Evolutionary conservation across 2,113 vertebrate genomes (phyloP), one percentile per base, ranked within the genome.

Genomic region (Phylloscopus whistleri): DNA sequence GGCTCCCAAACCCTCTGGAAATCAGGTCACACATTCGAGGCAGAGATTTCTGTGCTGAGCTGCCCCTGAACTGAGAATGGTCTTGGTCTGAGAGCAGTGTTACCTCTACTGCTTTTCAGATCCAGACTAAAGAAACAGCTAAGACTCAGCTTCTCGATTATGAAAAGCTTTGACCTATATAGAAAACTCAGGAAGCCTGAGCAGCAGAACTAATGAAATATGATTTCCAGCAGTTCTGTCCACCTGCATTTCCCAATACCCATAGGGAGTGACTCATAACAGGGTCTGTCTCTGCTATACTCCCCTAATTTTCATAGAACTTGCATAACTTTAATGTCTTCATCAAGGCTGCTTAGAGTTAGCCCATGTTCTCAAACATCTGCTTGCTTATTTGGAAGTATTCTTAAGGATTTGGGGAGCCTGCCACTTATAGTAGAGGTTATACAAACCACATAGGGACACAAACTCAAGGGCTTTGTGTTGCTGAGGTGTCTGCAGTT

Each of bases 111-210:
- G 16, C 23, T 35, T 46, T 55, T 82, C 81, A 55, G 46, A 58
- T 44, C 51, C 87, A 88, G 75, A 56, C 75, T 85, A 53, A 89
- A 69, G 67, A 51, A 75, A 49, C 41, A 55, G 31, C 76, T 72
- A 46, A 67, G 44, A 53, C 52, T 49, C 79, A 74, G 7, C 35
- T 84, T 74, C 48, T 74, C 3, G 19, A 48, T 63, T 84, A 78
- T 31, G 51, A 92, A 80, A 62, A 88, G 68, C 80, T 95, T 80
- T 97, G 94, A 92, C 88, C 90, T 92, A 86, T 18, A 93, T 86
- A 81, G 79, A 92, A 90, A 91, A 78, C 56, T 55, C 73, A 33
- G 24, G 86, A 88, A 96, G n/a, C 83, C 56, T 55, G 68, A 90
- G 83, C 60, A 78, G 64, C 89, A 95, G 64, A 89, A 72, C 48